These are phyloP conservation scores for Narcine bancroftii DNA, from an alignment of 2,113 vertebrate genomes.

Conservation along the genomic window DNA sequence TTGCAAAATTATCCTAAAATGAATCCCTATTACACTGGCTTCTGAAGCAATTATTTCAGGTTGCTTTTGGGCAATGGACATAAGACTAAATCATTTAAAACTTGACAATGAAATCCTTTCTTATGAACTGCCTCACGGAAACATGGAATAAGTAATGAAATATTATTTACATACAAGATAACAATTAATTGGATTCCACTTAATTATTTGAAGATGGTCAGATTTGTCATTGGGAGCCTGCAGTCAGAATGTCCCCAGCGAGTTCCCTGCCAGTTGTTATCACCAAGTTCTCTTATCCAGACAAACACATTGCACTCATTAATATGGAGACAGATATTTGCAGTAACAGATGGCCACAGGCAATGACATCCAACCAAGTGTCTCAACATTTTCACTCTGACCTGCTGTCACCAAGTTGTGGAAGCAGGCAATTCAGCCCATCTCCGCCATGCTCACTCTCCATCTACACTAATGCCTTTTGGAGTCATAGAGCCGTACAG, in stretches of 20 bases:
- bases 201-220: conserved; percentile 25
- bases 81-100: not conserved
- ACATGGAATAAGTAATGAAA: not conserved
- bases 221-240: not conserved
- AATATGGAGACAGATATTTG: not conserved
- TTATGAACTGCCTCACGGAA: not conserved
- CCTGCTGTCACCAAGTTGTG: too few relatives aligned
- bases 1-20: not conserved
- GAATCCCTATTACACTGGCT: not conserved
- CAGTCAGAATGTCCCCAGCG: not conserved
- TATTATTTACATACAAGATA: not conserved
- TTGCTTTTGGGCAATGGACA: not conserved
- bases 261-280: not conserved
- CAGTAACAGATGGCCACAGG: not conserved
- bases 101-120: not conserved
- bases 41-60: not conserved
- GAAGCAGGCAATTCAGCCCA: too few relatives aligned
- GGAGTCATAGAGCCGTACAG: too few relatives aligned
- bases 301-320: conserved; percentile 29
- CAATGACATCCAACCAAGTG: not conserved
- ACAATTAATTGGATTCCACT: conserved; percentile 23
- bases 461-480: too few relatives aligned
- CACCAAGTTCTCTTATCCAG: not conserved
- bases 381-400: not conserved
- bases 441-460: too few relatives aligned